Percentiles rank a stretch among this genome's conserved stretches.
These are phyloP conservation scores for Mionectes olivaceus DNA, from an alignment of 2,797 vertebrate genomes.

Conservation along the genomic window DNA sequence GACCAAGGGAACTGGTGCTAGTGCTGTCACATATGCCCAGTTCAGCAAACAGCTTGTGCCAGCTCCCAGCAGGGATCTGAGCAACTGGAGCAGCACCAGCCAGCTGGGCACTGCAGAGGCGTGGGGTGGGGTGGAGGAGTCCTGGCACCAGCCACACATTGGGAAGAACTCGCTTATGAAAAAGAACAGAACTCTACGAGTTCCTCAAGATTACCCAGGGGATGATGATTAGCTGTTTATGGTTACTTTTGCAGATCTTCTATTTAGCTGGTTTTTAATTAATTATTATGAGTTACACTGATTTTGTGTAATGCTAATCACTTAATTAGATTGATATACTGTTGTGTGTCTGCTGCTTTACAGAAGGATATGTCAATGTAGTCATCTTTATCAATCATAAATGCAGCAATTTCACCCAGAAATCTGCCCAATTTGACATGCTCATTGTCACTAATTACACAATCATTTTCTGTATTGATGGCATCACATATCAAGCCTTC, in stretches of 20 bases:
- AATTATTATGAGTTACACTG: background rate
- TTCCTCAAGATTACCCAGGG: background rate
- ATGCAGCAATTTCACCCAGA: background rate
- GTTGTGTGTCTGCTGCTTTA: background rate
- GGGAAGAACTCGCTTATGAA: background rate
- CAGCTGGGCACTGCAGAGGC: background rate
- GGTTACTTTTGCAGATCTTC: background rate
- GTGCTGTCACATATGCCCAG: fast-evolving
- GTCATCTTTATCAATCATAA: background rate
- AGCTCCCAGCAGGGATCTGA: background rate
- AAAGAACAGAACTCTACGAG: background rate
- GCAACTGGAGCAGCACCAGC: background rate
- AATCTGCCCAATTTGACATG: background rate
- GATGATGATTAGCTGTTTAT: background rate
- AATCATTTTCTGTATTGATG: background rate
- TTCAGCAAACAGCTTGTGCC: background rate
- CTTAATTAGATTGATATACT: background rate
- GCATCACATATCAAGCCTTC: fast-evolving
- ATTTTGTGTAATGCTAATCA: background rate
- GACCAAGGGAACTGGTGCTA: background rate
- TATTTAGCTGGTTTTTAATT: background rate
- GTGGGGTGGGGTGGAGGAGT: fast-evolving
- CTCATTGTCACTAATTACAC: background rate
- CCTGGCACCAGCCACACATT: fast-evolving
- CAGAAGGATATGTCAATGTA: background rate